A percentile compares a stretch with the other conserved stretches of the same genome.
Conservation (phyloP, 2,888 invertebrate genomes). For the Drymonia ruficornis region DNA sequence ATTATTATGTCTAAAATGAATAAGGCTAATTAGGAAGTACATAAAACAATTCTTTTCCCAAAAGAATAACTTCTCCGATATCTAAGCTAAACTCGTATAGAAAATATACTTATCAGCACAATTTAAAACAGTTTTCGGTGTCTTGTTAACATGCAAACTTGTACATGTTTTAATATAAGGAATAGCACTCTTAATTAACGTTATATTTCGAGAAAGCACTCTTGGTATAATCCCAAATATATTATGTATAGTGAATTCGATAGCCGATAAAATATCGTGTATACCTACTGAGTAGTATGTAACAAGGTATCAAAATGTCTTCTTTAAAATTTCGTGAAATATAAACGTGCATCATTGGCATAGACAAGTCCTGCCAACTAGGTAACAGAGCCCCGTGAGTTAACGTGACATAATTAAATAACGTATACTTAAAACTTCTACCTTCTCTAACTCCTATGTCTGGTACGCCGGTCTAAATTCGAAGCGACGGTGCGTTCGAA, state of each 20-base stretch:
- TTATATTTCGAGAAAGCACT: slow-evolving; percentile 74
- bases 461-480: background rate
- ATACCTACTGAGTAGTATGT: slow-evolving; percentile 24
- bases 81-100: slow-evolving; percentile 50
- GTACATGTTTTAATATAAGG: slow-evolving; percentile 41
- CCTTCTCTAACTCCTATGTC: background rate
- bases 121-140: slow-evolving; percentile 59
- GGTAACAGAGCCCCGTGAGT: slow-evolving; percentile 12
- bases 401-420: slow-evolving; percentile 28
- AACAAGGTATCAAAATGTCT: slow-evolving; percentile 47
- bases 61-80: slow-evolving; percentile 77
- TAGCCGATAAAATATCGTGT: slow-evolving; percentile 13
- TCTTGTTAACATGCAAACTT: slow-evolving; percentile 51
- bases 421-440: slow-evolving; percentile 12
- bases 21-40: slow-evolving; percentile 67
- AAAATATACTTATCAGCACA: slow-evolving; percentile 56
- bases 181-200: slow-evolving; percentile 65
- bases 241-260: slow-evolving; percentile 41
- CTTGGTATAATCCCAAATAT: slow-evolving; percentile 57
- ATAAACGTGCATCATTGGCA: slow-evolving; percentile 18
- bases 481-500: background rate
- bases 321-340: slow-evolving; percentile 30
- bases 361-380: slow-evolving; percentile 24
- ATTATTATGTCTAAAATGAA: slow-evolving; percentile 46
- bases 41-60: slow-evolving; percentile 79